These are phyloP conservation scores for Papilio elwesi DNA, from an alignment of 2,888 invertebrate species.

Conservation along the genomic window DNA sequence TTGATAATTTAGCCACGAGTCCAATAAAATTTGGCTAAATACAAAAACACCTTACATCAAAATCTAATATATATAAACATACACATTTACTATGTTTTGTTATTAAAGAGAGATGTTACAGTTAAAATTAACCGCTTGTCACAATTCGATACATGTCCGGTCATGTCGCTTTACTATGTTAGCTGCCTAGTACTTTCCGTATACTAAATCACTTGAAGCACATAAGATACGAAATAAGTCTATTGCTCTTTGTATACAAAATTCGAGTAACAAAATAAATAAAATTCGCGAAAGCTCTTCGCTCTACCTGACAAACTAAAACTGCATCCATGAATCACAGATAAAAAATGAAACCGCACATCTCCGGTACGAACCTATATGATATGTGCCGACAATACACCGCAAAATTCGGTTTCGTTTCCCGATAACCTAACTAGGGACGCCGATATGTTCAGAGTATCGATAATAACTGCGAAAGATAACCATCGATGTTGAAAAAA, in stretches of 20 bases:
- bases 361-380: conserved; percentile 61
- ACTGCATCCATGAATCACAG: conserved; percentile 77
- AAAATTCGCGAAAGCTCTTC: conserved; percentile 45
- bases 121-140: too few species aligned
- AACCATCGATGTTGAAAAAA: not conserved
- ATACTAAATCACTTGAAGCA: not conserved
- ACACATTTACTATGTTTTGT: not conserved
- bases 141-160: too few species aligned
- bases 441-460: not conserved
- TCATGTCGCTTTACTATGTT: too few species aligned
- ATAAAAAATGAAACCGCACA: conserved; percentile 63
- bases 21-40: too few species aligned
- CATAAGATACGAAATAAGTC: conserved; percentile 8
- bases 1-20: not conserved
- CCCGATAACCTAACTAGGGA: conserved; percentile 50
- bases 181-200: not conserved
- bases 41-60: not conserved
- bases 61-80: not conserved
- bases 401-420: conserved; percentile 53
- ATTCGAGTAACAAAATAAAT: conserved; percentile 42
- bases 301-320: conserved; percentile 51
- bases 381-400: conserved; percentile 69
- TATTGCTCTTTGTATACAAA: conserved; percentile 34
- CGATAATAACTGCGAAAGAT: not conserved
- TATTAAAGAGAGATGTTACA: too few species aligned